Percentiles rank a stretch among this genome's conserved stretches.
These are phyloP conservation scores for Procambarus virginalis DNA, from an alignment of 1,140 invertebrate species.

Conservation along the genomic window DNA sequence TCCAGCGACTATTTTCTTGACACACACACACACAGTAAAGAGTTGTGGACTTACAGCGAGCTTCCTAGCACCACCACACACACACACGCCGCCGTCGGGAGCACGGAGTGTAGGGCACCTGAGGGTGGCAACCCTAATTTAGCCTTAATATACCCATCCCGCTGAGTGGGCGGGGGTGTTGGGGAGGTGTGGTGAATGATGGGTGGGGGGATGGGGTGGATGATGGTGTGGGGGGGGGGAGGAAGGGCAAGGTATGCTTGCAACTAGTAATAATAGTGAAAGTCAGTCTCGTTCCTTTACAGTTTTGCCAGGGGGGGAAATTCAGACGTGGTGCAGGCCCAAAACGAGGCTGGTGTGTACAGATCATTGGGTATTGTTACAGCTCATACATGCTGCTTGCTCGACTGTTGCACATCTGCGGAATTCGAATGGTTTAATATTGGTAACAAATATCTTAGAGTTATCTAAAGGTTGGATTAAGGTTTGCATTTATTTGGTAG, in stretches of 20 bases:
- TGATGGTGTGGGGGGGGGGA: not conserved
- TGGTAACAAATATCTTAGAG: not conserved
- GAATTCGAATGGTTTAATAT: not conserved
- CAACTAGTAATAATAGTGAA: constrained; percentile 53
- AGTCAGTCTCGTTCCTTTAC: constrained; percentile 3
- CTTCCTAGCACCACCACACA: constrained; percentile 40
- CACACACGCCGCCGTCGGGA: constrained; percentile 38
- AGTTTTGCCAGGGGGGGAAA: constrained; percentile 17
- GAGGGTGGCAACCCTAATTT: not conserved
- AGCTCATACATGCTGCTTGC: not conserved
- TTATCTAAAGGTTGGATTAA: too few species aligned
- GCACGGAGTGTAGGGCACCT: constrained; percentile 38
- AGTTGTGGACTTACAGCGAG: constrained; percentile 30
- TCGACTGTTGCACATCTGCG: too few species aligned
- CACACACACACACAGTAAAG: not conserved
- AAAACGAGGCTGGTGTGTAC: constrained; percentile 12
- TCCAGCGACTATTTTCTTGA: not conserved
- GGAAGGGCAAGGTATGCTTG: constrained; percentile 38
- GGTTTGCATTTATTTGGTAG: too few species aligned
- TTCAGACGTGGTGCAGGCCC: not conserved
- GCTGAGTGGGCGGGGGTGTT: constrained; percentile 2
- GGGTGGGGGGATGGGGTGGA: too few species aligned
- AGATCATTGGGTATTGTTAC: constrained; percentile 16
- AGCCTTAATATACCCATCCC: constrained; percentile 39
- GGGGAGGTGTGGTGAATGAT: too few species aligned